Conservation (phyloP, 2,797 vertebrate genomes). For the Pangasius mekongensis region DNA sequence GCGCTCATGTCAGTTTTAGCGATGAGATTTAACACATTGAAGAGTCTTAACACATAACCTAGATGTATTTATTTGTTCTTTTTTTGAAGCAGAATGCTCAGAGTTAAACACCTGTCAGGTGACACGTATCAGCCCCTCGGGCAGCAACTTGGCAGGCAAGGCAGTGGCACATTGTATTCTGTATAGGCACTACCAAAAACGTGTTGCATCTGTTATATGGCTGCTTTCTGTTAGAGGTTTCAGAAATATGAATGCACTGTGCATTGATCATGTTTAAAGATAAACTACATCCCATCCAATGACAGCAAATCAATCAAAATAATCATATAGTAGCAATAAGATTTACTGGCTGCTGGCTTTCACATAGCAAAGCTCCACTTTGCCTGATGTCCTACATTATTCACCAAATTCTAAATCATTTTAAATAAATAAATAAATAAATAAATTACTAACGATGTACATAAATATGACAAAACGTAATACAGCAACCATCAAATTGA, state of each 20-base stretch:
- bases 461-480: neutral
- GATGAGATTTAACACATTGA: constrained; percentile 7
- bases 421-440: neutral
- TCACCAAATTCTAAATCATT: neutral
- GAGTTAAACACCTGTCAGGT: constrained; percentile 44
- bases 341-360: neutral
- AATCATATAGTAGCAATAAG: neutral
- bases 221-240: neutral
- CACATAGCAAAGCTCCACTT: neutral
- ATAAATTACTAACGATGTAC: neutral
- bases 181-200: neutral
- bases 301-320: too few species aligned
- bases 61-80: constrained; percentile 18
- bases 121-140: constrained; percentile 10
- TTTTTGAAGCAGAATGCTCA: constrained; percentile 25
- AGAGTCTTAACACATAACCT: constrained; percentile 5
- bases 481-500: neutral
- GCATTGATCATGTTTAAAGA: neutral
- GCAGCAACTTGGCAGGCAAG: neutral
- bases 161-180: neutral
- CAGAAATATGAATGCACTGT: neutral
- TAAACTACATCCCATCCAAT: neutral
- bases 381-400: neutral
- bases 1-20: neutral
- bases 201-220: neutral